Evolutionary conservation across 2,888 invertebrate genomes (phyloP), one percentile per base, ranked within the genome.

Genomic region (Rhimphoctona megacephalus): DNA sequence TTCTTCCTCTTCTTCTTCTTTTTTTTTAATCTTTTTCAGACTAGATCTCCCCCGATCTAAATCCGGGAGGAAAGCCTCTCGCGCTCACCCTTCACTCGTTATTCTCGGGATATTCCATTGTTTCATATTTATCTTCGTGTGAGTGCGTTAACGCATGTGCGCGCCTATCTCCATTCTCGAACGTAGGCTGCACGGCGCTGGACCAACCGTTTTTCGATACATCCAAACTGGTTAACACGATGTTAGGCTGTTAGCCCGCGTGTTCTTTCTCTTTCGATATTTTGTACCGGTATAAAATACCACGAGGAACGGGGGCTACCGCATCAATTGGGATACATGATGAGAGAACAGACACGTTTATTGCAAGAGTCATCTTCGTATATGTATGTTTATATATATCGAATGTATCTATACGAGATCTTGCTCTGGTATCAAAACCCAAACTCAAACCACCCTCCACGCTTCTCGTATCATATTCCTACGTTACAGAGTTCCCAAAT

Each of bases 171-270:
- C 11, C 61, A 30, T 43, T 54, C 36, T 33, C 11, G 11, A n/a
- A 30, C 61, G 61, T 61, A 61, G 61, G 61, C 30, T 30, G 54
- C 39, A 49, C n/a, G 57, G 25, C 8, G 25, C 61, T 61, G 19
- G 43, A 69, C 69, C 22, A 69, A 69, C 43, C 70, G 25, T 61
- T 83, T 80, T 77, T 74, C 36, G 57, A 54, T 11, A 33, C 39
- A 83, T 85, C 61, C 83, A 80, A 86, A 86, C 86, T 86, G 86
- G 83, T 86, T 86, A 86, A 83, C 86, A 86, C 86, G 86, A 39
- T 86, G 86, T 86, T 83, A 77, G 83, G 80, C 81, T 80, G 86
- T 86, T 83, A 83, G 79, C 66, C 76, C 49, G 76, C 76, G 76
- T 83, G 83, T 83, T 79, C 52, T 66, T 80, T 79, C 61, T 66